These are phyloP conservation scores for Caenorhabditis plicata DNA, from an alignment of 2,888 invertebrate species.

Conservation along the genomic window DNA sequence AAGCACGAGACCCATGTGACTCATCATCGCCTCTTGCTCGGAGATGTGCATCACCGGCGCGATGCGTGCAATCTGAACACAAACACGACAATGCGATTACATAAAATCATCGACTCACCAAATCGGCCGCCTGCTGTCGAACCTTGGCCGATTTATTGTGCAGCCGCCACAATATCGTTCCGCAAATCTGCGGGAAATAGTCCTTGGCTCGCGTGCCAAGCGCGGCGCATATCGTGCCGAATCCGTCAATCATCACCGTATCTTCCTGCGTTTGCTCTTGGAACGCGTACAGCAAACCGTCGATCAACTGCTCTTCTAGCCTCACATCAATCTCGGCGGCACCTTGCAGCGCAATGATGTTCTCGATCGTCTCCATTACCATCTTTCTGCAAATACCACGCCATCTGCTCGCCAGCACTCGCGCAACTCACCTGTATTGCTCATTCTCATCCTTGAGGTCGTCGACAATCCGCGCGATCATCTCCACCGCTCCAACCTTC, in stretches of 20 bases:
- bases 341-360: constrained; percentile 70
- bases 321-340: constrained; percentile 97
- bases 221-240: constrained; percentile 97
- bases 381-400: constrained; percentile 79
- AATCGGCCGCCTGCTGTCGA: constrained; percentile 96
- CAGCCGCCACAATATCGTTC: constrained; percentile 97
- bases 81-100: no score
- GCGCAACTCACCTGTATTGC: constrained; percentile 81
- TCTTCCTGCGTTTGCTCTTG: constrained; percentile 99
- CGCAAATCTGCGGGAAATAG: constrained; percentile 98
- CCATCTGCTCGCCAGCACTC: background rate
- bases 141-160: constrained; percentile 99
- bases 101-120: no score
- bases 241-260: constrained; percentile 98
- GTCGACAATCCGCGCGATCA: constrained; percentile 93
- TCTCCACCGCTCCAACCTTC: constrained; percentile 98
- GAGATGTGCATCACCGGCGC: constrained; percentile 99
- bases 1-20: constrained; percentile 95
- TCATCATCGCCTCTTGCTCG: constrained; percentile 99
- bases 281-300: constrained; percentile 98
- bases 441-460: constrained; percentile 99
- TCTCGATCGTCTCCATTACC: constrained; percentile 99
- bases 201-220: constrained; percentile 95
- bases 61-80: constrained; percentile 85
- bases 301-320: constrained; percentile 96